Evolutionary conservation across 2,113 vertebrate species (phyloP).

Genomic region (Dicentrarchus labrax): DNA sequence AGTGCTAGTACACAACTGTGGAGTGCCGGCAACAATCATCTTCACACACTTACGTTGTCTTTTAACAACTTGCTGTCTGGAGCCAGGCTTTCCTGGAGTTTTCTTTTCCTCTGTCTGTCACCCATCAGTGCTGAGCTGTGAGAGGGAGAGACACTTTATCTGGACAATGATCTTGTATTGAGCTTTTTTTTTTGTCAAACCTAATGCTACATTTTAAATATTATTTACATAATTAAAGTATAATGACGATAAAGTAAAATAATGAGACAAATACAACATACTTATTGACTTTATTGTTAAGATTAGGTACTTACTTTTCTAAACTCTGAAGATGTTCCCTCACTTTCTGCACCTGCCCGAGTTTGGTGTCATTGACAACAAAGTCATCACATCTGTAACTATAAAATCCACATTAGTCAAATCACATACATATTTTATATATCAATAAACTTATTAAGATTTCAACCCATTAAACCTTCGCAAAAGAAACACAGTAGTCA

Average conservation of each 20-base stretch:
- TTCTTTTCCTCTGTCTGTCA: slow-evolving; percentile 95
- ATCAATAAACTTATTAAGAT: neutral
- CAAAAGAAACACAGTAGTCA: neutral
- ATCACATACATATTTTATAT: neutral
- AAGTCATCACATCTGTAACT: slow-evolving; percentile 99
- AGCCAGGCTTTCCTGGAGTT: slow-evolving; percentile 90
- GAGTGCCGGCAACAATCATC: neutral
- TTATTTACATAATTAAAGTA: neutral
- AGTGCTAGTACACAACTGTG: neutral
- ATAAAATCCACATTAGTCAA: slow-evolving; percentile 70
- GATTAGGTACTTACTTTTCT: slow-evolving; percentile 92
- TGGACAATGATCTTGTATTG: neutral
- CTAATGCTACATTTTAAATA: neutral
- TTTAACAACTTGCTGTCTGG: slow-evolving; percentile 92
- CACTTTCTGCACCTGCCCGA: slow-evolving; percentile 95
- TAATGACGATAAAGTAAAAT: neutral
- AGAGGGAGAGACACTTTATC: slow-evolving; percentile 16
- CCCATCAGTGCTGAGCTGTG: slow-evolving; percentile 89
- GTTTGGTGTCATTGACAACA: slow-evolving; percentile 97
- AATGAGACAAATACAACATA: neutral
- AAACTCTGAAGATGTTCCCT: slow-evolving; percentile 97
- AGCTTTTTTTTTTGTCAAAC: neutral
- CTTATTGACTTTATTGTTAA: neutral
- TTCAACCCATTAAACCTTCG: neutral
- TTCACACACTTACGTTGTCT: slow-evolving; percentile 89